A percentile compares a stretch with the other conserved stretches of the same genome.
These are phyloP conservation scores for Protomyctophum bolini DNA, from an alignment of 2,113 vertebrate genomes.

Conservation along the genomic window DNA sequence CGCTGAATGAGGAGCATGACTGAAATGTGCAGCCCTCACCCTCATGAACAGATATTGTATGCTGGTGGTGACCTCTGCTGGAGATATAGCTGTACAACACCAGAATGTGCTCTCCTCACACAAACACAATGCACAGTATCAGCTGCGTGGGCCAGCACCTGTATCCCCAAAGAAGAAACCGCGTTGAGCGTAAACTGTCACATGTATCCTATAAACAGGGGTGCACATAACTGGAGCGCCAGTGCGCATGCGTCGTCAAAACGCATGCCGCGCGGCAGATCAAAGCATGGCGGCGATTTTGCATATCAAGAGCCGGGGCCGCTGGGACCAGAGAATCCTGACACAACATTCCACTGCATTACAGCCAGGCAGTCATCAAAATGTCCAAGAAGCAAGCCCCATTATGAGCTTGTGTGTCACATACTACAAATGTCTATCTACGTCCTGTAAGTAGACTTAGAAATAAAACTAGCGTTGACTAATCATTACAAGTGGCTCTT, in stretches of 20 bases:
- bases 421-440: too few relatives aligned
- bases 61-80: constrained; percentile 59
- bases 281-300: not conserved
- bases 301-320: too few relatives aligned
- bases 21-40: not conserved
- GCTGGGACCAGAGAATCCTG: too few relatives aligned
- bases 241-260: not conserved
- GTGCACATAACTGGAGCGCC: too few relatives aligned
- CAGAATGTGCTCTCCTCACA: not conserved
- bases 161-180: constrained; percentile 12
- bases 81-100: constrained; percentile 29
- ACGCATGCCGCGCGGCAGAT: not conserved
- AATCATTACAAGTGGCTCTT: too few relatives aligned
- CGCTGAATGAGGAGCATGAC: constrained; percentile 25
- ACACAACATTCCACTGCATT: too few relatives aligned
- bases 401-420: not conserved
- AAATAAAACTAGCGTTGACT: too few relatives aligned
- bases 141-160: constrained; percentile 3
- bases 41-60: constrained; percentile 27
- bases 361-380: too few relatives aligned
- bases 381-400: too few relatives aligned
- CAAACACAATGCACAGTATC: not conserved
- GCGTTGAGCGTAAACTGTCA: not conserved
- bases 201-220: not conserved
- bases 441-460: too few relatives aligned